A percentile compares a stretch with the other conserved stretches of the same genome.
phyloP scores from a whole-genome alignment of 2,888 invertebrate genomes.

The Clepsis dumicolana region DNA sequence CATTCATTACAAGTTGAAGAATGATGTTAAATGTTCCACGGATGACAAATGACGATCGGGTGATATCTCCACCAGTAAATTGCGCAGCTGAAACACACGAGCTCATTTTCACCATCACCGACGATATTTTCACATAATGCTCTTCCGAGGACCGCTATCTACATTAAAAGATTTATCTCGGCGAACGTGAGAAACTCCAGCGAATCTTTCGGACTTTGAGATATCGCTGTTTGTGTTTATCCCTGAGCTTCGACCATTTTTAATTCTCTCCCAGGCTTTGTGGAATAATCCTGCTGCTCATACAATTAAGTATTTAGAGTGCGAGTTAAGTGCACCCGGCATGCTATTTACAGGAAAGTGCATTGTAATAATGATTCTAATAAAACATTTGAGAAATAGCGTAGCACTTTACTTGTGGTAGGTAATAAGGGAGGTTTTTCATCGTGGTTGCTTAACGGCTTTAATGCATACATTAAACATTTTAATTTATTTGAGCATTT shows the following conservation, averaged over 20 bases:
- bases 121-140: conserved; percentile 73
- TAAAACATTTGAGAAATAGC: conserved; percentile 28
- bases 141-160: conserved; percentile 65
- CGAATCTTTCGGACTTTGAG: conserved; percentile 33
- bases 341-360: conserved; percentile 35
- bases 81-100: conserved; percentile 60
- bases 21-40: conserved; percentile 38
- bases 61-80: conserved; percentile 32
- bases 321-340: conserved; percentile 33
- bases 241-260: conserved; percentile 19
- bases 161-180: conserved; percentile 69
- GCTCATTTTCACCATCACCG: conserved; percentile 65
- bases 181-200: conserved; percentile 46
- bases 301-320: conserved; percentile 35
- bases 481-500: neutral
- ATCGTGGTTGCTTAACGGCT: neutral
- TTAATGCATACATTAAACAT: conserved; percentile 11
- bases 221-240: conserved; percentile 33
- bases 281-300: conserved; percentile 35
- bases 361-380: conserved; percentile 34
- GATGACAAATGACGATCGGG: conserved; percentile 40
- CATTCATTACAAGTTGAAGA: conserved; percentile 27
- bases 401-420: neutral
- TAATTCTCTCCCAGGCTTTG: conserved; percentile 12
- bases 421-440: neutral